These are phyloP conservation scores for Anser brachyrhynchus DNA, from an alignment of 2,113 vertebrate species.

Conservation along the genomic window DNA sequence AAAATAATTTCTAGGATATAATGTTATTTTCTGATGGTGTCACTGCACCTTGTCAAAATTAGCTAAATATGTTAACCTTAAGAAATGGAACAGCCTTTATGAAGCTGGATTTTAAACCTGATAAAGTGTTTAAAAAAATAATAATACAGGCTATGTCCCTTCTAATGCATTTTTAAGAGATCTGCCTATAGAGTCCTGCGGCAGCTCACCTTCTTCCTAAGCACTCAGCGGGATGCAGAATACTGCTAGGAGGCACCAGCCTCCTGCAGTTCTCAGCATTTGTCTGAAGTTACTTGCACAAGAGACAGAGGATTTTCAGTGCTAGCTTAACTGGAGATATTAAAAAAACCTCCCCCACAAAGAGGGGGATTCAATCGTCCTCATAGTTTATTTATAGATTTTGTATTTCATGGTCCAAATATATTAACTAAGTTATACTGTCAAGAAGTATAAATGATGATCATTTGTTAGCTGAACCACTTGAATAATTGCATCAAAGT, in stretches of 20 bases:
- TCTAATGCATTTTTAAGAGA: not conserved
- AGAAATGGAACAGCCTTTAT: slow-evolving; percentile 1
- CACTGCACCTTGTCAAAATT: slow-evolving; percentile 1
- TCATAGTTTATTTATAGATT: slow-evolving; percentile 24
- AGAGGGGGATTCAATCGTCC: not conserved
- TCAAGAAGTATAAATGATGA: slow-evolving; percentile 49
- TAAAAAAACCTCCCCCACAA: not conserved
- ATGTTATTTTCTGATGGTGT: not conserved
- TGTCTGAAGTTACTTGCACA: not conserved
- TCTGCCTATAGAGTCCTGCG: not conserved
- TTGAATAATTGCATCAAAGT: slow-evolving; percentile 34
- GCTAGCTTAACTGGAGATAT: not conserved
- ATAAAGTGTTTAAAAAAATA: not conserved
- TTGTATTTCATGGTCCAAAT: slow-evolving; percentile 2
- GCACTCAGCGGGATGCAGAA: not conserved
- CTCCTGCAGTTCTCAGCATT: not conserved
- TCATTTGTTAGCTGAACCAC: slow-evolving; percentile 33
- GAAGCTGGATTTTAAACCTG: slow-evolving; percentile 18
- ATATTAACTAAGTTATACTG: slow-evolving; percentile 17
- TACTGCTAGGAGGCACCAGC: not conserved
- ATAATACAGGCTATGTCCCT: not conserved
- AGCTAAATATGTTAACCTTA: not conserved
- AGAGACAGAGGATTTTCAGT: not conserved
- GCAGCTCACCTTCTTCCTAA: not conserved
- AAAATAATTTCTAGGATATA: slow-evolving; percentile 40